Conservation (phyloP, 2,888 invertebrate genomes). For the Temnothorax ravouxi region DNA sequence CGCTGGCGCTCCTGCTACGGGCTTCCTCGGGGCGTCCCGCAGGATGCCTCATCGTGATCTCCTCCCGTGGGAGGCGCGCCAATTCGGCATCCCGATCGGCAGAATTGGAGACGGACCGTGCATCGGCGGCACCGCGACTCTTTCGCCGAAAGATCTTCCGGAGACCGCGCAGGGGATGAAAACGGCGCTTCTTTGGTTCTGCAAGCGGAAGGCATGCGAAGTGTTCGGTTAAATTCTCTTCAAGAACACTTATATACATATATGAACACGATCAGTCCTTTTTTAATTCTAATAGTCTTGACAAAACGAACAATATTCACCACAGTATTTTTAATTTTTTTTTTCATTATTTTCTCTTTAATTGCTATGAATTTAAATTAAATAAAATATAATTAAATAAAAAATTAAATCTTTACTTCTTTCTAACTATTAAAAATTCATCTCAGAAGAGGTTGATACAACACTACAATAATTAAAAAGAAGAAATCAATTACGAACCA, state of each 20-base stretch:
- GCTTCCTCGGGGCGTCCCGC: constrained; percentile 84
- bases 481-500: background rate
- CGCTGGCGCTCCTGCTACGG: constrained; percentile 89
- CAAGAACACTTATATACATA: background rate
- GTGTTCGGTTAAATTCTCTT: background rate
- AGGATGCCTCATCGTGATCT: constrained; percentile 87
- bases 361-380: background rate
- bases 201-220: constrained; percentile 65
- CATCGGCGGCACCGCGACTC: constrained; percentile 86
- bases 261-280: background rate
- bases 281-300: background rate
- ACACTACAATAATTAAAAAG: background rate
- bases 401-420: background rate
- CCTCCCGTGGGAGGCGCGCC: constrained; percentile 84
- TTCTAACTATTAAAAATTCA: background rate
- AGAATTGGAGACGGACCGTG: constrained; percentile 73
- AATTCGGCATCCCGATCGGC: constrained; percentile 74
- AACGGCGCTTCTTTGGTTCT: constrained; percentile 89
- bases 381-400: background rate
- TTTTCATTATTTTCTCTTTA: background rate
- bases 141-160: constrained; percentile 91
- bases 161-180: constrained; percentile 89
- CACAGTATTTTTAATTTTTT: background rate
- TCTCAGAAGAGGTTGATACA: background rate
- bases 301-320: background rate